Percentiles rank a stretch among this genome's conserved stretches.
These are phyloP conservation scores for Cataglyphis livida DNA, from an alignment of 2,888 invertebrate genomes.

Conservation along the genomic window DNA sequence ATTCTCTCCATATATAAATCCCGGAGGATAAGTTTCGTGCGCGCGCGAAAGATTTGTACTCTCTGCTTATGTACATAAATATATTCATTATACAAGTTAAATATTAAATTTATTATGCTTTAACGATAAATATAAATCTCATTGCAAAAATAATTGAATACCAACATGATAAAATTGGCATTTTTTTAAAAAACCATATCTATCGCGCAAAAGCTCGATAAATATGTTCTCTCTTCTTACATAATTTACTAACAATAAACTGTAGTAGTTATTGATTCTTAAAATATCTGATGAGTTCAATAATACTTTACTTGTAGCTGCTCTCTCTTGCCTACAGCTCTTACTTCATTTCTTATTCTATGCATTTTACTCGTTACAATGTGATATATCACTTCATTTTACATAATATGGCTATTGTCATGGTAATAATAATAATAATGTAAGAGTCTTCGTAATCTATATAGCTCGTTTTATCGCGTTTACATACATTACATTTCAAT, in stretches of 20 bases:
- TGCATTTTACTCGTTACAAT: slow-evolving; percentile 24
- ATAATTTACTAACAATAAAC: slow-evolving; percentile 34
- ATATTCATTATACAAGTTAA: slow-evolving; percentile 1
- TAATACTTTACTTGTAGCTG: slow-evolving; percentile 24
- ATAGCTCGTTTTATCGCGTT: slow-evolving; percentile 20
- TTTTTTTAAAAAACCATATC: not conserved
- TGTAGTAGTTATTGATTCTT: not conserved
- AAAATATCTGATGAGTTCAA: slow-evolving; percentile 13
- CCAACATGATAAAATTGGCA: not conserved
- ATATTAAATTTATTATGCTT: slow-evolving; percentile 9
- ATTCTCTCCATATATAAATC: not conserved
- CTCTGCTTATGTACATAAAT: not conserved
- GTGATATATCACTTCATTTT: slow-evolving; percentile 31
- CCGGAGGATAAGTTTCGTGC: not conserved
- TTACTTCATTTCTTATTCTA: slow-evolving; percentile 4
- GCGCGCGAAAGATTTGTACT: not conserved
- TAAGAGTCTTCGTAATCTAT: slow-evolving; percentile 38
- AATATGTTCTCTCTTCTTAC: not conserved
- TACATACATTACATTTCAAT: slow-evolving; percentile 49
- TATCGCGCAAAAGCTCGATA: slow-evolving; percentile 10
- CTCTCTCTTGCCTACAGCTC: not conserved
- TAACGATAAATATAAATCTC: slow-evolving; percentile 6
- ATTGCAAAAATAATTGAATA: slow-evolving; percentile 44
- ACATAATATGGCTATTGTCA: slow-evolving; percentile 50
- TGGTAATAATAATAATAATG: slow-evolving; percentile 45